Percentiles rank a stretch among this genome's conserved stretches.
These are phyloP conservation scores for Empis stercorea DNA, from an alignment of 2,888 invertebrate species.

Conservation along the genomic window DNA sequence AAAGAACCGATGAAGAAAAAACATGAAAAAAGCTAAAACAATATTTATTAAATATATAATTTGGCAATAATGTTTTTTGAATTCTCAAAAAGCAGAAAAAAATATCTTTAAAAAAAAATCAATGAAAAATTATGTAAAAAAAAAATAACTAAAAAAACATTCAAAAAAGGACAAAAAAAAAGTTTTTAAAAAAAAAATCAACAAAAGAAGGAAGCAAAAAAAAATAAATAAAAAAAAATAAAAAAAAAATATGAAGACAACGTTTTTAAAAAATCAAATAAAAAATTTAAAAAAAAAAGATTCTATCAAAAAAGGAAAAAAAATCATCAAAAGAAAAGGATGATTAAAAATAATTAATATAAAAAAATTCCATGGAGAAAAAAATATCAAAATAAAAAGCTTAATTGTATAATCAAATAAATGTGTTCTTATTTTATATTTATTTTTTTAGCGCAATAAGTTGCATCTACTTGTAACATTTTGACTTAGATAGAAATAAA, in stretches of 20 bases:
- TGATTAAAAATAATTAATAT: neutral
- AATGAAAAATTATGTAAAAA: slow-evolving; percentile 5
- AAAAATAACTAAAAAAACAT: slow-evolving; percentile 4
- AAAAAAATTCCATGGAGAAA: slow-evolving; percentile 11
- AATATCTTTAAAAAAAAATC: slow-evolving; percentile 3
- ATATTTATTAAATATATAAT: slow-evolving; percentile 12
- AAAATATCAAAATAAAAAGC: slow-evolving; percentile 16
- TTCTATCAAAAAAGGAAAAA: slow-evolving; percentile 6
- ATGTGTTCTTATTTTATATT: no score
- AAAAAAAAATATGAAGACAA: slow-evolving; percentile 5
- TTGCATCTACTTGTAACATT: no score
- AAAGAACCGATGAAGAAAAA: slow-evolving; percentile 16
- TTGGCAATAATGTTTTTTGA: slow-evolving; percentile 38
- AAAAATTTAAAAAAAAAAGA: neutral
- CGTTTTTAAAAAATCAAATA: slow-evolving; percentile 2
- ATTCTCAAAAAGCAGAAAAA: slow-evolving; percentile 9
- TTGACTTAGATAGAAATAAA: no score
- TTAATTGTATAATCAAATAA: slow-evolving; percentile 5
- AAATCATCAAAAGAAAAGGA: slow-evolving; percentile 5
- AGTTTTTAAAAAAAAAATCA: slow-evolving; percentile 5
- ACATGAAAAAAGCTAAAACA: slow-evolving; percentile 14
- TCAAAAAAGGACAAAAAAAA: slow-evolving; percentile 6
- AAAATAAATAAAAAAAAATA: slow-evolving; percentile 8
- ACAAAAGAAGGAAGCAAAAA: slow-evolving; percentile 3
- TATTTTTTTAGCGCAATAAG: no score